Evolutionary conservation across 2,888 invertebrate species (phyloP).

Genomic region (Sarcophaga carnaria): DNA sequence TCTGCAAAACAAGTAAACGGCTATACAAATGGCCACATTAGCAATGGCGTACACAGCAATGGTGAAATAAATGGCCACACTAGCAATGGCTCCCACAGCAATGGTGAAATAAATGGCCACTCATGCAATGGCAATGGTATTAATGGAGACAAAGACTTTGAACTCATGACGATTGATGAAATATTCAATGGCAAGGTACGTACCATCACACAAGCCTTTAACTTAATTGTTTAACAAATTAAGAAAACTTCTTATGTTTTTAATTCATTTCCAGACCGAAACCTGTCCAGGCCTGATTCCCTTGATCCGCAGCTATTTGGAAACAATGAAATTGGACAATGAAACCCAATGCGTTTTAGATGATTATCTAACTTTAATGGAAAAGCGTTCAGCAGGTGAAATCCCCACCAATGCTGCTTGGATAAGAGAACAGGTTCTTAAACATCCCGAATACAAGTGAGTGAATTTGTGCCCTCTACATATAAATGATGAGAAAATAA

Average conservation of each 20-base stretch:
- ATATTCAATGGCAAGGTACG: slow-evolving; percentile 93
- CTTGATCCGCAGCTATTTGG: slow-evolving; percentile 95
- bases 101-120: not conserved
- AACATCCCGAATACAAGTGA: slow-evolving; percentile 95
- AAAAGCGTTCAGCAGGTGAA: slow-evolving; percentile 92
- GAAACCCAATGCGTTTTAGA: slow-evolving; percentile 98
- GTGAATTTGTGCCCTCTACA: slow-evolving; percentile 66
- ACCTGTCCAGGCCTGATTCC: slow-evolving; percentile 97
- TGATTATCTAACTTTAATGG: slow-evolving; percentile 96
- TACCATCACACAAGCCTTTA: not conserved
- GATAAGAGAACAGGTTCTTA: slow-evolving; percentile 94
- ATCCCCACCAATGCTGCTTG: slow-evolving; percentile 96
- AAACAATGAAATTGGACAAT: slow-evolving; percentile 98
- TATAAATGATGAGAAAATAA: not conserved
- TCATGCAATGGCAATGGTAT: slow-evolving; percentile 68
- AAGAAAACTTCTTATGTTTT: not conserved
- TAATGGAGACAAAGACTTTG: slow-evolving; percentile 82
- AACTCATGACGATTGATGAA: slow-evolving; percentile 94
- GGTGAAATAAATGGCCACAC: not conserved
- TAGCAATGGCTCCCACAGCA: not conserved
- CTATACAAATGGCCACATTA: slow-evolving; percentile 14
- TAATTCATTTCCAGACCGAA: slow-evolving; percentile 83
- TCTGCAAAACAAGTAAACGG: slow-evolving; percentile 52
- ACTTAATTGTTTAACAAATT: not conserved
- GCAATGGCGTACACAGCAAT: slow-evolving; percentile 18